Evolutionary conservation across 2,113 vertebrate species (phyloP), one percentile per base, ranked within the genome.

Genomic region (Pseudorhombus dupliciocellatus): DNA sequence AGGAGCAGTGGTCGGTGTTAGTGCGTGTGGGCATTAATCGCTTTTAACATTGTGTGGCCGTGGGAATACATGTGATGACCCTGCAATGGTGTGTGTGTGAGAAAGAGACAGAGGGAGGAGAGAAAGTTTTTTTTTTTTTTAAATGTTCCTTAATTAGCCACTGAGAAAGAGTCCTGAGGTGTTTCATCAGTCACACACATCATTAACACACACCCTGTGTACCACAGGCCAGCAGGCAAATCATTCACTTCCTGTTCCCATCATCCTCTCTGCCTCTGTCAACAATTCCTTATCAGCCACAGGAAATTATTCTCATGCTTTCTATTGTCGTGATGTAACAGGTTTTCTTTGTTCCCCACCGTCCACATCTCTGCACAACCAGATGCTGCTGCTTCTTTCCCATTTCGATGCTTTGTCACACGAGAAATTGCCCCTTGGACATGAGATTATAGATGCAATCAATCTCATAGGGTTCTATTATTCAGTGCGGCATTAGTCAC

Each of bases 181-280:
- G 8, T 78, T 66, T 70, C n/a, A 55, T 28, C 66, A 60, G 60
- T 74, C 71, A 64, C 50, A 73, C 31, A 25, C 65, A 55, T 59
- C 18, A 46, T 46, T 46, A 46, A 69, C 56, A 58, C 28, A 58
- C 48, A 59, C 51, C 18, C 46, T 31, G 65, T 70, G 62, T 67
- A 67, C 54, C 31, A 55, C 14, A 66, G 80, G 72, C 89, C 63
- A 40, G 44, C 14, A 53, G 78, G 62, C 12, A 72, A 22, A 70
- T 18, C 66, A 57, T 61, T 90, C 88, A 86, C 70, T 83, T 89
- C 69, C 85, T 86, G 73, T 89, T 84, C 69, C 72, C 66, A 79
- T 88, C 85, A 87, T 59, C 58, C 26, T 44, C 69, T 66, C 34
- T 80, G 58, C 63, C 71, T 40, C 84, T 69, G 73, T 89, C 67